Evolutionary conservation across 2,797 vertebrate genomes (phyloP), one percentile per base, ranked within the genome.

Genomic region (Neostethus bicornis): DNA sequence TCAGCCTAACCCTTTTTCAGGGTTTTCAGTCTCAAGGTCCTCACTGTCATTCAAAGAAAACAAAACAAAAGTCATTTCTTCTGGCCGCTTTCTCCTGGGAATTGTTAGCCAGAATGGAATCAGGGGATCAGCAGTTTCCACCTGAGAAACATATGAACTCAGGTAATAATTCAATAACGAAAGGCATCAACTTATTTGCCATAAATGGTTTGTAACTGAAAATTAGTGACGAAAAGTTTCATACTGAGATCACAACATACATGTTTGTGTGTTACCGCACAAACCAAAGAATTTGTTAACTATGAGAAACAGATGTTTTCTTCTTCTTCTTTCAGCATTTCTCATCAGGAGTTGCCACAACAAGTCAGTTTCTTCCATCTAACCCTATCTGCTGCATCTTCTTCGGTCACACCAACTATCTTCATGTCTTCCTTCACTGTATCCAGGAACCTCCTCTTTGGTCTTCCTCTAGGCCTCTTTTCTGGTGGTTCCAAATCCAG

Each of bases 161-260:
- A 70, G 43, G 65, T 54, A 56, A 73, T 79, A 51, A 66, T 43
- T 80, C 70, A 65, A 71, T 73, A 63, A 73, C 42, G n/a, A 63
- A 7, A 21, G 63, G 67, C 51, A 62, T 62, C 60, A 73, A 56
- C 57, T 74, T 51, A 75, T 55, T 83, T 76, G 83, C 63, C 59
- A 73, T 75, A 67, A 75, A 75, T n/a, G 46, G 38, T 45, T 60
- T 60, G 57, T 11, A 47, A 59, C 13, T 43, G 32, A 54, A 41
- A 20, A 21, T 24, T 7, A 32, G 14, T 43, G 49, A 66, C 50
- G 66, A 60, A 68, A 62, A 58, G 26, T 59, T 54, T 52, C 39
- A 39, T 46, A 24, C 45, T 25, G 28, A 51, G 26, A n/a, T n/a
- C n/a, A n/a, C n/a, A n/a, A n/a, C n/a, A n/a, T n/a, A n/a, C 20